Percentiles rank a stretch among this genome's conserved stretches.
phyloP scores from a whole-genome alignment of 1,140 invertebrate genomes.

The Brachionus rubens region DNA sequence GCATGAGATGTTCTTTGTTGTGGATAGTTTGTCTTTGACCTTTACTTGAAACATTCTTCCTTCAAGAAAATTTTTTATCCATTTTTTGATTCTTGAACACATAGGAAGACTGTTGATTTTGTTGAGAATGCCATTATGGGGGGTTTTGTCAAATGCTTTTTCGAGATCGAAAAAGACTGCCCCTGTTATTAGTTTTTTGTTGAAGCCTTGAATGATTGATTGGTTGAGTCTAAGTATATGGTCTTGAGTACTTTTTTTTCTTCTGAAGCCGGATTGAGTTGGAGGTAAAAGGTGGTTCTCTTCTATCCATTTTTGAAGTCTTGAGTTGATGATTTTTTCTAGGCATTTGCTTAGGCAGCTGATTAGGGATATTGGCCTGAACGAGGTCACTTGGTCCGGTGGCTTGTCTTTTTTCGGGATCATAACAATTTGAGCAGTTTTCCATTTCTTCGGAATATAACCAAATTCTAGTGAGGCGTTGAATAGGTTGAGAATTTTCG shows the following conservation, averaged over 20 bases:
- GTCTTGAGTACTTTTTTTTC: constrained; percentile 52
- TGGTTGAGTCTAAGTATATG: constrained; percentile 55
- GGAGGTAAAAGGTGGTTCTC: not conserved
- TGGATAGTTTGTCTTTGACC: not conserved
- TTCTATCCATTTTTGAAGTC: constrained; percentile 42
- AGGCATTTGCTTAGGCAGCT: constrained; percentile 37
- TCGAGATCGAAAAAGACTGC: not conserved
- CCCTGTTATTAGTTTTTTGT: not conserved
- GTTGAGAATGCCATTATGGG: constrained; percentile 54
- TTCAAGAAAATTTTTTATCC: constrained; percentile 16
- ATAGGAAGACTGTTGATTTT: constrained; percentile 50
- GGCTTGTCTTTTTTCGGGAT: constrained; percentile 47
- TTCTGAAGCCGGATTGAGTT: constrained; percentile 51
- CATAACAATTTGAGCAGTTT: not conserved
- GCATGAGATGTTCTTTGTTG: not conserved
- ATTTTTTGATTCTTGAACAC: not conserved
- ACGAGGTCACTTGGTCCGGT: not conserved
- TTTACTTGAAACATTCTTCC: not conserved
- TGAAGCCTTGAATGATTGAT: constrained; percentile 49
- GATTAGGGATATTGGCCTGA: constrained; percentile 47
- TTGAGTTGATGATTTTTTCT: constrained; percentile 45
- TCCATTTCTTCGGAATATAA: constrained; percentile 44
- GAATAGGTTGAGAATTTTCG: not conserved
- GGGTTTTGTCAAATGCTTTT: constrained; percentile 56
- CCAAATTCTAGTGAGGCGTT: not conserved